Evolutionary conservation across 2,797 vertebrate genomes (phyloP), one percentile per base, ranked within the genome.

Genomic region (Capromys pilorides): DNA sequence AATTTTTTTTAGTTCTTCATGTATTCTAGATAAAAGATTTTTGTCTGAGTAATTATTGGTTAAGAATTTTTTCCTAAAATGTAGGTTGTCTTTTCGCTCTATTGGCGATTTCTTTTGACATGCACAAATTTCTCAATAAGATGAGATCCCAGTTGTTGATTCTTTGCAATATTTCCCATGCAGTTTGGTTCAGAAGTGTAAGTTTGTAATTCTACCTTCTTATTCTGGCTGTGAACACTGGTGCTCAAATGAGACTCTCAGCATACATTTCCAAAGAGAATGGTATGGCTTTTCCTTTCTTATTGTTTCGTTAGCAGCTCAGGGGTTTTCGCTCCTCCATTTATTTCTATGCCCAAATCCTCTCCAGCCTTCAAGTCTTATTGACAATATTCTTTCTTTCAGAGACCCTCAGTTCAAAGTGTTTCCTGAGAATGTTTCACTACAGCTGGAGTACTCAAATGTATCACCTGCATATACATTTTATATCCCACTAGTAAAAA

Each of bases 221-320:
- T 0, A 0, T 16, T 36, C 14, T 67, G 10, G 39, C 59, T 95
- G 8, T 75, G 88, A 94, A 90, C 1, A 22, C 8, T 89, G 33
- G 77, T 28, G 49, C 77, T 86, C 59, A 73, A 51, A 54, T 84
- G 84, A 86, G 12, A 45, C 24, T 73, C 93, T 84, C 71, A 22
- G n/a, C 86, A 83, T 59, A 67, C 14, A 86, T 94, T 66, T 80
- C 93, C 61, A 67, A 86, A 59, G 73, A 93, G 41, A 69, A 88
- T 86, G 2, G 49, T 26, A 67, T 94, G 5, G 54, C 67, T 69
- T 69, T 71, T 24, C 33, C 36, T 41, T 73, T 73, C 54, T 71
- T 69, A 16, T 16, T 51, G 51, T 73, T 73, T 71, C 13, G 21
- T 73, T 69, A 94, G n/a, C 28, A 84, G 80, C 73, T 45, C 36